Evolutionary conservation across 2,888 invertebrate genomes (phyloP), one percentile per base, ranked within the genome.

Genomic region (Euphydryas editha): DNA sequence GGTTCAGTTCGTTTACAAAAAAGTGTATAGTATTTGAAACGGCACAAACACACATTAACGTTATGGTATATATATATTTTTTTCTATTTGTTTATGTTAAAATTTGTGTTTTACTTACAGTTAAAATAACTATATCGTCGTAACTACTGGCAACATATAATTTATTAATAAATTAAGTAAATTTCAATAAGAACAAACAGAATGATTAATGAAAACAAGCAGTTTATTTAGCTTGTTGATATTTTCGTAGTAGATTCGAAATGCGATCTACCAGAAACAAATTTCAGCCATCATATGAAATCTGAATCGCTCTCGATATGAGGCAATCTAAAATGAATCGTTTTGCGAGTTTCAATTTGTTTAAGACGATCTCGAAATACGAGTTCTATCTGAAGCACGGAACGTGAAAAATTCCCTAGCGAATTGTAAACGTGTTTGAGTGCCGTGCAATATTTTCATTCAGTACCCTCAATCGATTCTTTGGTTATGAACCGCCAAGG

Each of bases 351-450:
- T 71, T 72, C 72, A 72, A 72, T 72, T 71, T 72, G 69, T 70
- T 70, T 73, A 70, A 73, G 70, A 65, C 65, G 68, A 62, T 70
- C 69, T 72, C 65, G 66, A 70, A 65, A 76, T 75, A 70, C 62
- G 65, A 70, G 67, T 72, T 70, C 62, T 72, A 75, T 73, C 69
- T 75, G 75, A 70, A 58, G 57, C 74, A 70, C 65, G 64, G 69
- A 80, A 81, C 77, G 79, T 78, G 79, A 79, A 83, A 80, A 77
- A 81, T 78, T 85, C 86, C 86, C 87, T 72, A 78, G 80, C 78
- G 84, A 80, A 83, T 81, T 81, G 84, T 88, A 86, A 87, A 84
- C 80, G 83, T 83, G 83, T 84, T 83, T 78, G 72, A 75, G 75
- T 76, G 76, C 73, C 73, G 76, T 78, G 77, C 81, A 81, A 85